Evolutionary conservation across 2,888 invertebrate genomes (phyloP).

Genomic region (Tetheella fluctuosa): DNA sequence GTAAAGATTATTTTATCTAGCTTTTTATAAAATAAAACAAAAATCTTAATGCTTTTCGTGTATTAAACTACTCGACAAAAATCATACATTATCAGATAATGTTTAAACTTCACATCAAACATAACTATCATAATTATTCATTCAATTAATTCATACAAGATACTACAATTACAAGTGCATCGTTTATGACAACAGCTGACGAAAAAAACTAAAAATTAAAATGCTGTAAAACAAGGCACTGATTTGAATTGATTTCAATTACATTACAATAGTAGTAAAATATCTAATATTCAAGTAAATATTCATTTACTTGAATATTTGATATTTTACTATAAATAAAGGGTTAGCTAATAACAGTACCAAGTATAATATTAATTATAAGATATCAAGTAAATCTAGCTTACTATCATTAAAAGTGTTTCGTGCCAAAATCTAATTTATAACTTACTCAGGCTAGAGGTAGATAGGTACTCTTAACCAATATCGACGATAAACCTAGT

Average conservation of each 20-base stretch:
- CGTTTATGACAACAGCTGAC: conserved; percentile 70
- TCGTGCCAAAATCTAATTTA: conserved; percentile 35
- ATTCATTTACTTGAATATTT: neutral
- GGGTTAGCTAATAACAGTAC: neutral
- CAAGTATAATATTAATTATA: neutral
- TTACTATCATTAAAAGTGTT: conserved; percentile 26
- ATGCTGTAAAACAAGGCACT: conserved; percentile 25
- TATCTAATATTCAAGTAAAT: too few relatives aligned
- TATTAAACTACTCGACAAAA: conserved; percentile 58
- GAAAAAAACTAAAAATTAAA: conserved; percentile 23
- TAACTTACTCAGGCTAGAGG: conserved; percentile 40
- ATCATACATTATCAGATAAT: conserved; percentile 45
- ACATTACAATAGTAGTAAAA: neutral
- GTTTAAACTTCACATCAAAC: conserved; percentile 55
- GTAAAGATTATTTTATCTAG: too few relatives aligned
- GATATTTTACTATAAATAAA: neutral
- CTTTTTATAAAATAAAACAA: conserved; percentile 44
- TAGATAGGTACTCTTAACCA: conserved; percentile 37
- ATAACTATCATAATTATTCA: conserved; percentile 46
- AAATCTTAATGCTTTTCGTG: conserved; percentile 37
- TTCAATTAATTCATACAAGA: conserved; percentile 36
- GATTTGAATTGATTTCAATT: neutral
- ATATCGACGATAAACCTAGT: conserved; percentile 60
- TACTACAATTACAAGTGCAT: conserved; percentile 61
- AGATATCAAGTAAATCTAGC: conserved; percentile 29